Base-by-base conservation (phyloP, 2,888 invertebrate genomes). In the Pyrocoelia pectoralis region DNA sequence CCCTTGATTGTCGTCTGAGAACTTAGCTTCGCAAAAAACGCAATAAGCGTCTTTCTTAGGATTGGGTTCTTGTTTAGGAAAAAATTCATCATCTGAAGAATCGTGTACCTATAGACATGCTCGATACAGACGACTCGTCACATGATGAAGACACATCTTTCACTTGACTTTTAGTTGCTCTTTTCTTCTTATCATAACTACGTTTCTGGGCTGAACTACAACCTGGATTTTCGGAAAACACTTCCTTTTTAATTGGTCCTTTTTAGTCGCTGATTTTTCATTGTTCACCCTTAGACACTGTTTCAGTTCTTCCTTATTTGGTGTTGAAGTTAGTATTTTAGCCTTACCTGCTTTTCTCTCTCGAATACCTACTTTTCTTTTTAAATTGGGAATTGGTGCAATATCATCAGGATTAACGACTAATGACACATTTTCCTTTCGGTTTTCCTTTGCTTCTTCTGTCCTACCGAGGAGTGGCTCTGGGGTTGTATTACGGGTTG, bases 1-100 rank as follows among this genome's bases (percentile, higher is more conserved):
- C 33, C 65, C 64, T 46, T 38, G 56, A n/a, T 19, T 40, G 38
- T 66, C 59, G 17, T 68, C 66, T 10, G 58, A 68, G 56, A 67
- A 67, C 12, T 15, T 48, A n/a, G 12, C 46, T 17, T 56, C 51
- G 56, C 65, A 68, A 52, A 68, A 68, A 2, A 66, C 10, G 19
- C 64, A 63, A 29, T 38, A 24, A 2, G 58, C 59, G 56, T 63
- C 67, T 17, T 56, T 29, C 52, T 19, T n/a, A 43, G 46, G 46
- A 10, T 14, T 13, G 2, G 46, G 4, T 46, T 8, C 13, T 15
- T 14, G 4, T n/a, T 8, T 5, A 4, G 15, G 15, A 46, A 46
- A 13, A 8, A 8, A 2, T 46, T 10, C 19, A 19, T 48, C 48
- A 48, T 9, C 43, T 14, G 48, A 48, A 48, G 48, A 48, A 48